Percentiles rank a stretch among this genome's conserved stretches.
phyloP scores from a whole-genome alignment of 1,140 invertebrate genomes.

The Leptonema lineaticorne region DNA sequence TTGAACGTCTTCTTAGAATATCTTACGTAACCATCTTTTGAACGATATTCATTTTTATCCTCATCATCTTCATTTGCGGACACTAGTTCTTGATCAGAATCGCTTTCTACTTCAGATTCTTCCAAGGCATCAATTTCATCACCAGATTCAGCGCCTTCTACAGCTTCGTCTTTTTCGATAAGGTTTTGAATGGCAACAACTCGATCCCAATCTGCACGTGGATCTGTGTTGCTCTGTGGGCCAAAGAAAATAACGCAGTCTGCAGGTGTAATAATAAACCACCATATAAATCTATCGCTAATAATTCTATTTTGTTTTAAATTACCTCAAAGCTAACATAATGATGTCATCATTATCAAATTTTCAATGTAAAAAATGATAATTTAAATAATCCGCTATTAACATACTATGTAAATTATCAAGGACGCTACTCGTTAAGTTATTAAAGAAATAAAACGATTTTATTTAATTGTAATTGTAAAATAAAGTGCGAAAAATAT shows the following conservation, averaged over 20 bases:
- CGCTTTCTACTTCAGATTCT: constrained; percentile 51
- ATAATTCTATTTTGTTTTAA: neutral
- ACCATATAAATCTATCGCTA: constrained; percentile 20
- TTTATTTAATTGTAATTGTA: no score
- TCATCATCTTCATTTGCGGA: constrained; percentile 43
- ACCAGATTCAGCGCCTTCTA: constrained; percentile 49
- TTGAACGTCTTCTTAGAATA: constrained; percentile 32
- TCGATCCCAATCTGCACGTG: constrained; percentile 54
- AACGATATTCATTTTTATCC: constrained; percentile 47
- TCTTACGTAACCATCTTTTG: constrained; percentile 44
- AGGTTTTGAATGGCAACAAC: constrained; percentile 55
- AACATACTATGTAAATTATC: no score
- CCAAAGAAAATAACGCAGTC: constrained; percentile 46
- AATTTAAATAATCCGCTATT: no score
- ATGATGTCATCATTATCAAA: no score
- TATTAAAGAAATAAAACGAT: no score
- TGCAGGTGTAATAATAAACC: constrained; percentile 35
- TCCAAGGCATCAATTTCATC: constrained; percentile 51
- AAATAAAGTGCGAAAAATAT: no score
- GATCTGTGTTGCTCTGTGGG: constrained; percentile 56
- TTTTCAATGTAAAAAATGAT: no score
- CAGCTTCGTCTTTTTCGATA: constrained; percentile 53
- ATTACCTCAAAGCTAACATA: neutral
- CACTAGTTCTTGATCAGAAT: constrained; percentile 48
- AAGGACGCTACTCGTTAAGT: no score